Evolutionary conservation across 2,888 invertebrate genomes (phyloP), one percentile per base, ranked within the genome.

Genomic region (Tenthredo livida): DNA sequence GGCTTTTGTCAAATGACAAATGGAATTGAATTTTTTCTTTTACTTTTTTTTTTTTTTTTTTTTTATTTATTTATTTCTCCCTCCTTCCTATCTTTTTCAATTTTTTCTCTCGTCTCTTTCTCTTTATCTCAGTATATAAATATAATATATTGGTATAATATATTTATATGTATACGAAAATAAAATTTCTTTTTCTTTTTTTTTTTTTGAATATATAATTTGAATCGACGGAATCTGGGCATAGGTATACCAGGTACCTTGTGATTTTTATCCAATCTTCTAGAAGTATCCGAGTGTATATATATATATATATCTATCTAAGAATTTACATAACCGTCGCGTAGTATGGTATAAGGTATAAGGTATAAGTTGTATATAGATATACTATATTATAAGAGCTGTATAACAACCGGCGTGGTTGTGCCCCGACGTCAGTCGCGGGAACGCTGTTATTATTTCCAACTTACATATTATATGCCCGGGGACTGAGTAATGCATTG

Each of bases 401-500:
- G 43, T 43, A 43, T 47, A 70, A 25, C 37, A 70, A 70, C 67
- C 33, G 21, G 25, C 61, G 25, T 25, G 61, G 61, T n/a, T 54
- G 43, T 43, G 73, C 29, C 29, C 12, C 73, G 21, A 67, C 67
- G 67, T 67, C 33, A 67, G 67, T 33, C 67, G 54, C 67, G 54
- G 67, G 77, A 29, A 54, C 50, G 77, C 77, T 77, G 54, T 77
- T 77, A 77, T 77, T 77, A 77, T 77, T 77, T 77, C 77, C 77
- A 77, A 77, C 77, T 77, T 77, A 54, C 50, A 77, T 77, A 77
- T 77, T 77, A 77, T 77, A 54, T 87, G 87, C 50, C 77, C 54
- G 77, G 54, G 21, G 54, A 54, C 50, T 54, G 77, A 89, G 87
- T 89, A 89, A 90, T 90, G 89, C 90, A 90, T 89, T 89, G 87